These are phyloP conservation scores for Scotopteryx bipunctaria DNA, from an alignment of 2,888 invertebrate species.

Conservation along the genomic window DNA sequence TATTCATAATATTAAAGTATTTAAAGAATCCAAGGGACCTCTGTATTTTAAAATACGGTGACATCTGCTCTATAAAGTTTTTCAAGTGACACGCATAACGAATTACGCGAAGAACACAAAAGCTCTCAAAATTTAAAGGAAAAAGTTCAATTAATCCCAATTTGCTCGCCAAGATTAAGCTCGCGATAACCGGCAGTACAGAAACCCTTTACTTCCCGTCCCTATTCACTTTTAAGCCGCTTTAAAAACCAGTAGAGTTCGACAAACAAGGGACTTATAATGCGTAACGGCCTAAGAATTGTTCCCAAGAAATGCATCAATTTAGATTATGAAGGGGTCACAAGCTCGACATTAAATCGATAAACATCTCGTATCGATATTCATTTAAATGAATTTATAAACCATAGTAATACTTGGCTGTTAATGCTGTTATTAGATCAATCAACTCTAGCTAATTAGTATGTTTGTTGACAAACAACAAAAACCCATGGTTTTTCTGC, in stretches of 20 bases:
- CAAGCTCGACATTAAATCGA: conserved; percentile 47
- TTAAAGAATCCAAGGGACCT: too few species aligned
- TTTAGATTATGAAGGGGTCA: conserved; percentile 52
- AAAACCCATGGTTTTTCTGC: conserved; percentile 56
- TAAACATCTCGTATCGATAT: conserved; percentile 41
- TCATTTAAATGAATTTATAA: conserved; percentile 25
- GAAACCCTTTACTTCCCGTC: conserved; percentile 74
- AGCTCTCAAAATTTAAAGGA: conserved; percentile 68
- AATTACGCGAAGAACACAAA: conserved; percentile 72
- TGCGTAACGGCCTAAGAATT: conserved; percentile 74
- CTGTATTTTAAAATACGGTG: too few species aligned
- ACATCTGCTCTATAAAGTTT: conserved; percentile 59
- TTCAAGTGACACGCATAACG: conserved; percentile 64
- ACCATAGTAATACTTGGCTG: conserved; percentile 23
- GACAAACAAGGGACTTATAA: conserved; percentile 77
- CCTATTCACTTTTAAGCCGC: conserved; percentile 75
- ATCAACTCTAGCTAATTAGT: conserved; percentile 57
- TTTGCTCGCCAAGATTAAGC: conserved; percentile 79
- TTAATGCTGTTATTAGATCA: conserved; percentile 56
- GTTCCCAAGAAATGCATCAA: conserved; percentile 61
- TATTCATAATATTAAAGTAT: too few species aligned
- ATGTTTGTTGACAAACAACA: conserved; percentile 58
- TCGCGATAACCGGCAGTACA: conserved; percentile 73
- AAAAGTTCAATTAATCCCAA: conserved; percentile 83
- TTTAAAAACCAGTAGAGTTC: conserved; percentile 73